Conservation (phyloP, 2,888 invertebrate species). For the Nymphalis polychloros region DNA sequence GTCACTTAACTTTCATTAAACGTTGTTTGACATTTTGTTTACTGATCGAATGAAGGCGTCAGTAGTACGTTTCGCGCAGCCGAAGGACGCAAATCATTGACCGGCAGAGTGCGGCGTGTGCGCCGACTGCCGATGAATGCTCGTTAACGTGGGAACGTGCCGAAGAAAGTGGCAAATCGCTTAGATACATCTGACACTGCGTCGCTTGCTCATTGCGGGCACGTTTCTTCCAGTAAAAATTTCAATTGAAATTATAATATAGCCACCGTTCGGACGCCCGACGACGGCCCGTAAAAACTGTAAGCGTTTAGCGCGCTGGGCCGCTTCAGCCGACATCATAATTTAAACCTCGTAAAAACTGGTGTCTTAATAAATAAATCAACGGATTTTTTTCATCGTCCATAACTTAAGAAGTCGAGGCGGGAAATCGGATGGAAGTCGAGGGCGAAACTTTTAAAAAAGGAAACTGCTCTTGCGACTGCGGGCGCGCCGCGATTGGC, state of each 20-base stretch:
- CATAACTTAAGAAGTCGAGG: conserved; percentile 74
- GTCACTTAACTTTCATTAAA: not conserved
- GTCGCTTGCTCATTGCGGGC: conserved; percentile 44
- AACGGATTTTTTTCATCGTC: conserved; percentile 73
- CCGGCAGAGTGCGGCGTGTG: conserved; percentile 39
- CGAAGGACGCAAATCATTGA: conserved; percentile 38
- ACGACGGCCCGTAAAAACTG: conserved; percentile 49
- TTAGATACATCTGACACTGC: conserved; percentile 29
- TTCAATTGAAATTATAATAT: conserved; percentile 51
- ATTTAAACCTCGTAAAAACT: conserved; percentile 72
- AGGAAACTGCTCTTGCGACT: conserved; percentile 78
- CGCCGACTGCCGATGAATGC: conserved; percentile 42
- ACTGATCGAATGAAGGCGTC: conserved; percentile 8
- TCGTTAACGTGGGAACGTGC: conserved; percentile 44
- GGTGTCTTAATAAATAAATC: conserved; percentile 75
- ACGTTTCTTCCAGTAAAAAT: conserved; percentile 53
- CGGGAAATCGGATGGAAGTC: conserved; percentile 81
- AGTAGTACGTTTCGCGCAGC: conserved; percentile 23
- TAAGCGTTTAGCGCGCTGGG: conserved; percentile 52
- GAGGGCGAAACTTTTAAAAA: conserved; percentile 80
- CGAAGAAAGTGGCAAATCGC: conserved; percentile 41
- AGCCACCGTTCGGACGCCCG: conserved; percentile 44
- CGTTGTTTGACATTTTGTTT: conserved; percentile 3
- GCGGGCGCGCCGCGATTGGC: conserved; percentile 64
- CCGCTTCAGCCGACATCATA: conserved; percentile 69